Evolutionary conservation across 2,888 invertebrate species (phyloP).

Genomic region (Bembecia ichneumoniformis): DNA sequence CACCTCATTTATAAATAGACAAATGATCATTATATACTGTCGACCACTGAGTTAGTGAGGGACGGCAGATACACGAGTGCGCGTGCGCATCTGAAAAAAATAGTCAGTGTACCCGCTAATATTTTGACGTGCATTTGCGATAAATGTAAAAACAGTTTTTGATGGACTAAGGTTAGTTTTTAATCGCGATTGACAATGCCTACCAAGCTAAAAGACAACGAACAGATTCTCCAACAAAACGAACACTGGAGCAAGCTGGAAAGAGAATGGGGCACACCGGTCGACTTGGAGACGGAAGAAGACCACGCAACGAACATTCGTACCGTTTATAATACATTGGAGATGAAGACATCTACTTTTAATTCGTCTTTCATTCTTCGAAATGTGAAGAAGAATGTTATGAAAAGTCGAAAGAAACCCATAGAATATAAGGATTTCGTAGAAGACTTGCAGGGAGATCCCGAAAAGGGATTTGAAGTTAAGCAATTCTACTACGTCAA

Average conservation of each 20-base stretch:
- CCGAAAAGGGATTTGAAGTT: conserved; percentile 16
- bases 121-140: too few relatives aligned
- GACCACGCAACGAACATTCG: conserved; percentile 21
- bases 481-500: conserved; percentile 41
- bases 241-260: conserved; percentile 54
- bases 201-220: conserved; percentile 32
- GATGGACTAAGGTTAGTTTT: too few relatives aligned
- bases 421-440: conserved; percentile 48
- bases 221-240: conserved; percentile 43
- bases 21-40: too few relatives aligned
- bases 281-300: conserved; percentile 52
- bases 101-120: too few relatives aligned
- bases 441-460: conserved; percentile 24
- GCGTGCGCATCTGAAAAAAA: too few relatives aligned
- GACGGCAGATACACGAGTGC: too few relatives aligned
- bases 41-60: too few relatives aligned
- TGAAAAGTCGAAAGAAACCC: conserved; percentile 33
- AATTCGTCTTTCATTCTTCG: conserved; percentile 52
- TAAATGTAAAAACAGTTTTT: too few relatives aligned
- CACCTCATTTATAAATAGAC: too few relatives aligned
- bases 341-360: conserved; percentile 45
- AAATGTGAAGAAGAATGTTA: conserved; percentile 36
- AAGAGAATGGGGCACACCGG: conserved; percentile 49
- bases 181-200: neutral
- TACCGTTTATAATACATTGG: conserved; percentile 42